Conservation (phyloP, 2,113 vertebrate genomes). For the Antechinus stuartii region DNA sequence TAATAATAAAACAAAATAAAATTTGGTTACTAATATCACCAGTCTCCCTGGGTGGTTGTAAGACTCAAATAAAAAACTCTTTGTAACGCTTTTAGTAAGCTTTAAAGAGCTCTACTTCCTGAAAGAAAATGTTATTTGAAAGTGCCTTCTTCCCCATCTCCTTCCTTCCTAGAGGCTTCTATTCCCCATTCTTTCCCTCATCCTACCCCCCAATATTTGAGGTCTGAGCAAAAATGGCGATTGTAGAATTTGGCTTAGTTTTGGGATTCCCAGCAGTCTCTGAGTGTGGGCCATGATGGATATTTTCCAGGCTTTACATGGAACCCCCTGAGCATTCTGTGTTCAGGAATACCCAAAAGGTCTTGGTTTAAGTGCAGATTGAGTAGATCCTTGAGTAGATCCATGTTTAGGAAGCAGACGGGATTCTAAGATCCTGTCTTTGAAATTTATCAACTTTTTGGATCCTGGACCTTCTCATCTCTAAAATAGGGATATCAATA, state of each 20-base stretch:
- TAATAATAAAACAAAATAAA: not conserved
- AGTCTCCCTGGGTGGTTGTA: not conserved
- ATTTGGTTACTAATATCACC: not conserved
- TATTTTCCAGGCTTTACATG: not conserved
- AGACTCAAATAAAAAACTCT: not conserved
- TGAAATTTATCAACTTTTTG: not conserved
- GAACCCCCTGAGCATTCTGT: not conserved
- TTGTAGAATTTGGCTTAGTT: not conserved
- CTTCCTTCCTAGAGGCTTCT: not conserved
- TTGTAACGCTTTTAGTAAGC: not conserved
- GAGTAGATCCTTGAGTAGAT: accelerated
- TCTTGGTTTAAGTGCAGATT: not conserved
- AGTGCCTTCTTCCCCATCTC: not conserved
- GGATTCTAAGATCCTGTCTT: not conserved
- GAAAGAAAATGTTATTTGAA: not conserved
- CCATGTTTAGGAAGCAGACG: not conserved
- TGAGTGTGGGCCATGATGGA: not conserved
- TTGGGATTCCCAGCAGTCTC: not conserved
- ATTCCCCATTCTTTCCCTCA: not conserved
- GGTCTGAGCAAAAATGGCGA: not conserved
- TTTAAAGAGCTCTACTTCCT: not conserved
- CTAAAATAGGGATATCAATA: not conserved
- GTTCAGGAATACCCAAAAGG: not conserved
- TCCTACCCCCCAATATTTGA: not conserved
- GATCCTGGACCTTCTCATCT: not conserved